phyloP scores from a whole-genome alignment of 2,888 invertebrate species.

The Cantharis rustica region DNA sequence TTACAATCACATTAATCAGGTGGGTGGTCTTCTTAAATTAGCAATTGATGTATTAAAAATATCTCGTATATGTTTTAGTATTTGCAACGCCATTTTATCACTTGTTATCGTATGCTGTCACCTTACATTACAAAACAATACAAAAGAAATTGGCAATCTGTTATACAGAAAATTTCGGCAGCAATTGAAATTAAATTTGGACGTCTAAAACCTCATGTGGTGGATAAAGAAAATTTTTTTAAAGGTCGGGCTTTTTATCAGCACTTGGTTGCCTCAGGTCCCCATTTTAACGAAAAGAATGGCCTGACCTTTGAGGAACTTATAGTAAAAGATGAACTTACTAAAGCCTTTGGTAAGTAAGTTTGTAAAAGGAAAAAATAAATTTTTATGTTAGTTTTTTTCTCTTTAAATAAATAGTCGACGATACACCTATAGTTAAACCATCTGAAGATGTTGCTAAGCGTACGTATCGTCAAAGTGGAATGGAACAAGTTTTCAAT shows the following conservation, averaged over 20 bases:
- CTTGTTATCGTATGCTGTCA: constrained; percentile 63
- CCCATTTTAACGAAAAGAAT: constrained; percentile 67
- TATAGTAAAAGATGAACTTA: constrained; percentile 54
- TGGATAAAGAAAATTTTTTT: constrained; percentile 72
- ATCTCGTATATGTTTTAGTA: constrained; percentile 56
- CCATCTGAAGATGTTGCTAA: constrained; percentile 31
- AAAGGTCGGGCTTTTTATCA: constrained; percentile 64
- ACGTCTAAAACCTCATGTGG: constrained; percentile 67
- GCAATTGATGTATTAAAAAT: neutral
- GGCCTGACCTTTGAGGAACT: constrained; percentile 62
- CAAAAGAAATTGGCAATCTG: constrained; percentile 57
- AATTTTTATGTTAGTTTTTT: neutral
- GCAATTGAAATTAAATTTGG: constrained; percentile 78
- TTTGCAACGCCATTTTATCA: constrained; percentile 68
- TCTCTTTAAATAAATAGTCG: neutral
- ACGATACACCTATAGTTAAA: constrained; percentile 14
- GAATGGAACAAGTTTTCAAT: constrained; percentile 20
- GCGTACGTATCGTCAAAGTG: constrained; percentile 35
- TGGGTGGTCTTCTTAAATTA: constrained; percentile 33
- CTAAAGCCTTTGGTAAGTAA: constrained; percentile 44
- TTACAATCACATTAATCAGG: constrained; percentile 66
- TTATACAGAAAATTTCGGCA: constrained; percentile 64
- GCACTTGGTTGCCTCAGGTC: constrained; percentile 68
- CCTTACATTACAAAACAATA: constrained; percentile 66
- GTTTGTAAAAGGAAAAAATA: neutral